Base-by-base conservation (phyloP, 2,888 invertebrate genomes). In the Hetaerina titia region DNA sequence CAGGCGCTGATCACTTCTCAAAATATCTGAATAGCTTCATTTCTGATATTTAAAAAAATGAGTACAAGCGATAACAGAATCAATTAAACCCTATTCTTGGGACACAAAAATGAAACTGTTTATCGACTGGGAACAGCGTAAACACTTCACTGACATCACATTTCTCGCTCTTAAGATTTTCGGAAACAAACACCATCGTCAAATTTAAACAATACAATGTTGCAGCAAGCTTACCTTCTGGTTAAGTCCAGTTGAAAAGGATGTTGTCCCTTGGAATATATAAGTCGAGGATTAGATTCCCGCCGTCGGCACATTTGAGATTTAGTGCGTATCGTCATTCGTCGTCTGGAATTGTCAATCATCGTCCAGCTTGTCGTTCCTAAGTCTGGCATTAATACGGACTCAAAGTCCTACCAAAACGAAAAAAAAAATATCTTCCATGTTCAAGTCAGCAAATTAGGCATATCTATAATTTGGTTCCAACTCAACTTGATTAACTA, bases 321-420 rank as follows among this genome's bases (percentile, higher is more conserved):
- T 89, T 57, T 89, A 56, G 89, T 57, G 56, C 89, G 31, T 11
- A 22, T 22, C 22, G 89, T 92, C 92, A 92, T 92, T 92, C 45
- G 92, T 92, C 69, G 92, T 92, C 92, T 74, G 69, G 69, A 56
- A 92, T 56, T 45, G 69, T 69, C 92, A 92, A 92, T 92, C 92
- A 92, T 92, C 74, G 92, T 56, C 69, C 92, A 22, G 60, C 92
- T 92, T 56, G 64, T 69, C 45, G 69, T 69, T 69, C 69, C 92
- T 69, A 92, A 92, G 69, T 92, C 92, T 74, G 92, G 92, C 74
- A 92, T 74, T 45, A 92, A 74, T 56, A 92, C n/a, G 31, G 74
- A 92, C 45, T 69, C 92, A 92, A 92, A 92, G 45, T 69, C 92
- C 92, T 92, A 92, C 17, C 92, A 69, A 69, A 92, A 92, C 56